phyloP scores from a whole-genome alignment of 1,140 invertebrate genomes.

The Oedothorax gibbosus region DNA sequence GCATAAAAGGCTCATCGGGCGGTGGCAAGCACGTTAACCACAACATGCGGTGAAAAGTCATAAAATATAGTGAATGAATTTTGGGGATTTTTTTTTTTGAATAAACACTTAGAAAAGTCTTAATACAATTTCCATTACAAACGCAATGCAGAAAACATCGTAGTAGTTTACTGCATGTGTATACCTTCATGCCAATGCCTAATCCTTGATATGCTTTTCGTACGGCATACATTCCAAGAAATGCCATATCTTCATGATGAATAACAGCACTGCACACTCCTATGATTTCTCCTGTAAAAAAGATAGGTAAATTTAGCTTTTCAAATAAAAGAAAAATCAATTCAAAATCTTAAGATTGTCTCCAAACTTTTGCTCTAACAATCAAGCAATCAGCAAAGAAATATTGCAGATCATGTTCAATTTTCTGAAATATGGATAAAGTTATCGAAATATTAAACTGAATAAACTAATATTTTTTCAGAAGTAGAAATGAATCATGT shows the following conservation, averaged over 20 bases:
- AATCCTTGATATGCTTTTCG: conserved; percentile 59
- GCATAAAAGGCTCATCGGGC: no score
- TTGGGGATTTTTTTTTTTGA: no score
- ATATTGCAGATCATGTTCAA: background rate
- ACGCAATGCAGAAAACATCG: background rate
- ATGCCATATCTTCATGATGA: conserved; percentile 59
- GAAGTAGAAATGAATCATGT: no score
- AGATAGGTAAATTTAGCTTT: background rate
- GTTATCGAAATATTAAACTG: background rate
- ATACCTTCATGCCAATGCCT: conserved; percentile 62
- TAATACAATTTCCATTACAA: no score
- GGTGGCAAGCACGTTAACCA: no score
- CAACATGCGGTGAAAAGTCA: no score
- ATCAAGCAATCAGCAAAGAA: background rate
- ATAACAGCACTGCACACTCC: conserved; percentile 62
- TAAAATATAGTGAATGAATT: no score
- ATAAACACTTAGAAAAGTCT: no score
- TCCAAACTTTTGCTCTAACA: background rate
- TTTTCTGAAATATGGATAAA: background rate
- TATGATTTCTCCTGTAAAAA: conserved; percentile 60
- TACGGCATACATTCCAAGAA: conserved; percentile 64
- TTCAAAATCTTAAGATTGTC: background rate
- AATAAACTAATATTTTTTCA: background rate
- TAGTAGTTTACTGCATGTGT: background rate
- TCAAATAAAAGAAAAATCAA: background rate